A percentile compares a stretch with the other conserved stretches of the same genome.
These are phyloP conservation scores for Carassius gibelio DNA, from an alignment of 2,113 vertebrate species.

Conservation along the genomic window DNA sequence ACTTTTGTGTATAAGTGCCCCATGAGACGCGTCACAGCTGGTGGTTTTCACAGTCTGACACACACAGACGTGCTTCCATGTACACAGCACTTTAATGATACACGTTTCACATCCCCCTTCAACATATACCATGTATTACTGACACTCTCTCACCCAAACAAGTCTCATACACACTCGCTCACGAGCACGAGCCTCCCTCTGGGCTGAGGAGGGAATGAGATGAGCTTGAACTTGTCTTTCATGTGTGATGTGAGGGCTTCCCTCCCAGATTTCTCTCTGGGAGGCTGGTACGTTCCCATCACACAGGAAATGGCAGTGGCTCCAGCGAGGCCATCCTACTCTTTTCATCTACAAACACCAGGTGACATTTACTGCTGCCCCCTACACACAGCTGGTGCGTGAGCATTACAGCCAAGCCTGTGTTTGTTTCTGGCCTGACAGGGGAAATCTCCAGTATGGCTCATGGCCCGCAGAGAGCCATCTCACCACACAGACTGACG, in stretches of 20 bases:
- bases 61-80: conserved; percentile 4
- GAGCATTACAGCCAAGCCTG: background rate
- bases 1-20: conserved; percentile 29
- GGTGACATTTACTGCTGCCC: conserved; percentile 73
- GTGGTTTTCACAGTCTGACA: conserved; percentile 39
- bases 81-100: background rate
- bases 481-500: background rate
- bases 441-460: conserved; percentile 25
- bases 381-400: conserved; percentile 8
- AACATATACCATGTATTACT: background rate
- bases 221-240: conserved; percentile 32
- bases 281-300: conserved; percentile 20
- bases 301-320: conserved; percentile 48
- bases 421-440: conserved; percentile 11
- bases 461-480: background rate
- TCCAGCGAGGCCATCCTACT: conserved; percentile 45
- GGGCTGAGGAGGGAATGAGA: conserved; percentile 29
- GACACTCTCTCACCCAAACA: conserved; percentile 15
- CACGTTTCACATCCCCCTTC: conserved; percentile 8
- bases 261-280: conserved; percentile 16
- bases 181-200: background rate
- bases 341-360: conserved; percentile 77
- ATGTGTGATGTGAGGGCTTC: conserved; percentile 50
- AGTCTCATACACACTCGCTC: conserved; percentile 31
- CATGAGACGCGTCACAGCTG: conserved; percentile 43